phyloP scores from a whole-genome alignment of 1,140 invertebrate species.

The Drosophila santomea region DNA sequence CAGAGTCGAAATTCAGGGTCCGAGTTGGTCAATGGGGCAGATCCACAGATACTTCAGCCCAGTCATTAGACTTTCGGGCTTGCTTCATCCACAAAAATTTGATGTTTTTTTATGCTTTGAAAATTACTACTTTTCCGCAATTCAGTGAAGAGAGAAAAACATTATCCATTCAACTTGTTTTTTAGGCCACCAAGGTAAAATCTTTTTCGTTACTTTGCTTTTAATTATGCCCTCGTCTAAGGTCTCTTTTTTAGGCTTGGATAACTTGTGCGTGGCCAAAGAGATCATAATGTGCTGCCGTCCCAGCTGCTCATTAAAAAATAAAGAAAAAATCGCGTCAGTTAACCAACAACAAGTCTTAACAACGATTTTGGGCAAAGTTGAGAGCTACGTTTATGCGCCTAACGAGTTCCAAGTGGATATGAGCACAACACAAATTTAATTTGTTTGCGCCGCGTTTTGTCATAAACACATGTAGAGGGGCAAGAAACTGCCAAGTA shows the following conservation, averaged over 20 bases:
- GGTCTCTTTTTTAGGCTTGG: slow-evolving; percentile 28
- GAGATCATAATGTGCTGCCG: slow-evolving; percentile 54
- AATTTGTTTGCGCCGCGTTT: slow-evolving; percentile 57
- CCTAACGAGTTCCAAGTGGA: slow-evolving; percentile 60
- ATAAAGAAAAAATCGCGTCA: slow-evolving; percentile 54
- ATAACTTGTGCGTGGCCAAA: slow-evolving; percentile 69
- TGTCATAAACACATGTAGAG: slow-evolving; percentile 19
- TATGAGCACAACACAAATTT: slow-evolving; percentile 34
- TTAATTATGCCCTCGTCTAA: slow-evolving; percentile 41
- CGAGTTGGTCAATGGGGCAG: slow-evolving; percentile 31
- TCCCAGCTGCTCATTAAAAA: slow-evolving; percentile 50
- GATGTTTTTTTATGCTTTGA: slow-evolving; percentile 16
- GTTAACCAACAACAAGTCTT: slow-evolving; percentile 65
- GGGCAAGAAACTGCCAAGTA: slow-evolving; percentile 50
- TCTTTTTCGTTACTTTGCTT: slow-evolving; percentile 36
- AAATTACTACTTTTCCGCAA: slow-evolving; percentile 47
- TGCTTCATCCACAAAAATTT: slow-evolving; percentile 20
- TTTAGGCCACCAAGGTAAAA: slow-evolving; percentile 44
- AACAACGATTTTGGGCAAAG: slow-evolving; percentile 21
- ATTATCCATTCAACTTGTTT: slow-evolving; percentile 48
- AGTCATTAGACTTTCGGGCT: slow-evolving; percentile 19
- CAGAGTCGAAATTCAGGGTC: slow-evolving; percentile 7
- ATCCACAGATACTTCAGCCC: slow-evolving; percentile 8
- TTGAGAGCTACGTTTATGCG: slow-evolving; percentile 23
- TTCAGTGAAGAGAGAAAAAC: slow-evolving; percentile 31